A percentile compares a stretch with the other conserved stretches of the same genome.
Evolutionary conservation across 2,113 vertebrate genomes (phyloP).

Genomic region (Lophius piscatorius): DNA sequence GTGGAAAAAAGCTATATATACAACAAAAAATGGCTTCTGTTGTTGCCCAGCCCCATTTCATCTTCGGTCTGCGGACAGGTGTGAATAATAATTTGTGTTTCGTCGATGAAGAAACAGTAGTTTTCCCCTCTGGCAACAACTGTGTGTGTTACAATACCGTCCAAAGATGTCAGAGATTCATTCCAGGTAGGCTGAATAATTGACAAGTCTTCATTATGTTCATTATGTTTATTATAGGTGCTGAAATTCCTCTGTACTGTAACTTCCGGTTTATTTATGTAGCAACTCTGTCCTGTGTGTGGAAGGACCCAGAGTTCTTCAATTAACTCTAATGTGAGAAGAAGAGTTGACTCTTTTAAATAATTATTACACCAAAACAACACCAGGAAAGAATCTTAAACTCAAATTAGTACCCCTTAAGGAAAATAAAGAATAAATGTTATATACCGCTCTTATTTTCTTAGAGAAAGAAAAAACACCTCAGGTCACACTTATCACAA

Average conservation of each 20-base stretch:
- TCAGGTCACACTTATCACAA: too few relatives aligned
- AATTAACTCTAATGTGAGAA: too few relatives aligned
- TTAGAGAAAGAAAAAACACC: too few relatives aligned
- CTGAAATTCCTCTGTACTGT: neutral
- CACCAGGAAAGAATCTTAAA: too few relatives aligned
- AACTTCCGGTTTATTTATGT: too few relatives aligned
- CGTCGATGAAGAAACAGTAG: constrained; percentile 86
- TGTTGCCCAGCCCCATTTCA: constrained; percentile 78
- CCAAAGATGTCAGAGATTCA: constrained; percentile 86
- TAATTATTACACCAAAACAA: too few relatives aligned
- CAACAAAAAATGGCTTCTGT: constrained; percentile 34
- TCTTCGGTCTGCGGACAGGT: constrained; percentile 83
- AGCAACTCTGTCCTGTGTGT: too few relatives aligned
- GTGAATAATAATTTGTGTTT: constrained; percentile 88
- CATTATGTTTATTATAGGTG: neutral
- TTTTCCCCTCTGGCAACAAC: constrained; percentile 88
- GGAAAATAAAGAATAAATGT: too few relatives aligned
- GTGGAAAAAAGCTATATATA: neutral
- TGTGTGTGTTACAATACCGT: constrained; percentile 87
- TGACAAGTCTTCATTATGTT: neutral
- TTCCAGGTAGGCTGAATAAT: constrained; percentile 81
- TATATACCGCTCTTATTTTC: too few relatives aligned
- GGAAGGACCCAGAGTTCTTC: too few relatives aligned
- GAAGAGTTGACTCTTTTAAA: too few relatives aligned
- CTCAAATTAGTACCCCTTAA: too few relatives aligned